Evolutionary conservation across 2,797 vertebrate genomes (phyloP), one percentile per base, ranked within the genome.

Genomic region (Premnoplex brunnescens): DNA sequence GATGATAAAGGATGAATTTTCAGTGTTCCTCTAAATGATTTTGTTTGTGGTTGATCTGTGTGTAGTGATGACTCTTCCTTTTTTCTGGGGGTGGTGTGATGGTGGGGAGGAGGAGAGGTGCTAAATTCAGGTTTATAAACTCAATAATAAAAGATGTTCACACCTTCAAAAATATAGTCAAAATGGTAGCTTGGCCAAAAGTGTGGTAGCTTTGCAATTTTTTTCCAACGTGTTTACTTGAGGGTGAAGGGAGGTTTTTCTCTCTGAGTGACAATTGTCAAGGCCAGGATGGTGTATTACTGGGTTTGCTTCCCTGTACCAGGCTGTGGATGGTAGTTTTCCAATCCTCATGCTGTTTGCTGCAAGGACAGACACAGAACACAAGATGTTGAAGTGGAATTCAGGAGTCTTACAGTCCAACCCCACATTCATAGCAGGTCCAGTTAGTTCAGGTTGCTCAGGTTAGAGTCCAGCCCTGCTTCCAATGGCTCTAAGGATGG

Each of bases 101-200:
- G n/a, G 62, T 91, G 60, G 82, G 68, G 49, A 88, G 89, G 89
- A 90, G 85, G 85, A 95, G 67, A 96, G 80, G 91, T 91, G 90
- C 91, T 87, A 91, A 93, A 95, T 86, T 88, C 91, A 90, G 90
- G 91, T 94, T 93, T 95, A 68, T 91, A 84, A 95, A 94, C 79
- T 52, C 58, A 90, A 93, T 93, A 91, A 93, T 93, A 81, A 95
- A 91, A 97, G 76, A 95, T 95, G 83, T 95, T 97, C 77, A 32
- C 88, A 91, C 91, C 88, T 94, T 90, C 83, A 90, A 68, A 93
- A 89, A 86, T 88, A 60, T 80, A 91, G 86, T 72, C 66, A 81
- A 68, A 83, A 71, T 59, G 91, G 32, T 86, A 56, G 62, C 52
- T 96, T 80, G 64, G 48, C 87, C 78, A 63, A 37, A 83, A 93